Evolutionary conservation across 2,113 vertebrate species (phyloP), one percentile per base, ranked within the genome.

Genomic region (Phasianus colchicus): DNA sequence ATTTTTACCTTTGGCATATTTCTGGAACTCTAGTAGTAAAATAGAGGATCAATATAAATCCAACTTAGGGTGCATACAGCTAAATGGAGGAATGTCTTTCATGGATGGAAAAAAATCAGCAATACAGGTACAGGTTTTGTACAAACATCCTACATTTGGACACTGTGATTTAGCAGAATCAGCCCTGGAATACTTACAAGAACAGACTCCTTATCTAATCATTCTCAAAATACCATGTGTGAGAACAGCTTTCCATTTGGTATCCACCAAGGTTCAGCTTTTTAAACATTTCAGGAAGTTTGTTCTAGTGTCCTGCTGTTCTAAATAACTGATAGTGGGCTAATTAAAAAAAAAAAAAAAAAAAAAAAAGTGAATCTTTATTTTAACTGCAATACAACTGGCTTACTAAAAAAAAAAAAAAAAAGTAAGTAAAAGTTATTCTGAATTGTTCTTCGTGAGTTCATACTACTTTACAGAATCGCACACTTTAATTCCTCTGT

Each of bases 401-500:
- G 12, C 92, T 83, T 88, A 14, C 42, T 18, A 86, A 86, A 57
- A 80, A 92, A 95, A 95, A 36, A 40, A 52, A 21, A 9, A 19
- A 52, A 21, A 9, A 29, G 30, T 38, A 67, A 69, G 34, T 24
- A 34, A 34, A 69, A 48, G 15, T 55, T 87, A 73, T 60, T 72
- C 48, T 78, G 34, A 63, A 89, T 77, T 84, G 83, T 85, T 6
- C 16, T 91, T 71, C 93, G 34, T 92, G 52, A 82, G 29, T 89
- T 97, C 60, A 78, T 95, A 85, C 48, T 47, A 22, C 40, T 95
- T 89, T 72, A 80, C 9, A 96, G 66, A 97, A 96, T 14, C 86
- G 57, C 67, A 94, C 25, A 60, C 34, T 97, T 96, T 78, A 92
- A 95, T 96, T 93, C 38, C 42, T 92, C 89, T 92, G 58, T 91